Evolutionary conservation across 1,140 invertebrate genomes (phyloP).

Genomic region (Conus betulinus): DNA sequence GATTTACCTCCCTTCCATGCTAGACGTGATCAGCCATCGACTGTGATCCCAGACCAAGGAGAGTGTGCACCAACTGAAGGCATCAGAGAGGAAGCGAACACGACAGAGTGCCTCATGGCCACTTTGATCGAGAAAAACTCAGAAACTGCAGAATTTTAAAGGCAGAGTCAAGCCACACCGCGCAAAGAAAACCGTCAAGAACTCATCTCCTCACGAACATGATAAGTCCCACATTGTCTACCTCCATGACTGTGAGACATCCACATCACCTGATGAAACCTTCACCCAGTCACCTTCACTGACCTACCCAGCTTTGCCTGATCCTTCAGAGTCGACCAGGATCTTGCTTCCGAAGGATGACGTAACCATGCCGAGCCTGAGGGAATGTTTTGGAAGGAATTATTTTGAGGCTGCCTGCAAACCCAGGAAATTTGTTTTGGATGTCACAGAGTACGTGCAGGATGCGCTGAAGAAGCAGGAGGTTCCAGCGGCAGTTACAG

Average conservation of each 20-base stretch:
- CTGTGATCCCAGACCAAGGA: not conserved
- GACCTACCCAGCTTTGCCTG: no score
- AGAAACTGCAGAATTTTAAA: constrained; percentile 12
- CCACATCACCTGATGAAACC: not conserved
- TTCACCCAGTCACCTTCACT: not conserved
- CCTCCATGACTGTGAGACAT: not conserved
- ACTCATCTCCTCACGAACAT: not conserved
- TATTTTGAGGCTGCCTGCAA: constrained; percentile 39
- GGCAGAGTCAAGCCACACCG: not conserved
- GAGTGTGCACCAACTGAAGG: not conserved
- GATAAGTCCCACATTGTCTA: constrained; percentile 27
- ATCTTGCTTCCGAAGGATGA: constrained; percentile 28
- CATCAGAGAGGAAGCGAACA: not conserved
- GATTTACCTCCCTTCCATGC: not conserved
- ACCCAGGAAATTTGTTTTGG: constrained; percentile 44
- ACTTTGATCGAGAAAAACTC: constrained; percentile 26
- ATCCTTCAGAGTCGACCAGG: constrained; percentile 7
- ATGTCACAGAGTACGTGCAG: constrained; percentile 32
- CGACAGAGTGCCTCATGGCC: not conserved
- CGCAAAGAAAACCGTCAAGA: not conserved
- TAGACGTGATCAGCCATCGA: not conserved
- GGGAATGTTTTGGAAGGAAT: constrained; percentile 30
- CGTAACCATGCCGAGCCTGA: constrained; percentile 19
- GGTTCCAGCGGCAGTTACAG: not conserved
- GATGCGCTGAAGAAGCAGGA: constrained; percentile 15